Evolutionary conservation across 2,113 vertebrate genomes (phyloP), one percentile per base, ranked within the genome.

Genomic region (Cyprinus carpio): DNA sequence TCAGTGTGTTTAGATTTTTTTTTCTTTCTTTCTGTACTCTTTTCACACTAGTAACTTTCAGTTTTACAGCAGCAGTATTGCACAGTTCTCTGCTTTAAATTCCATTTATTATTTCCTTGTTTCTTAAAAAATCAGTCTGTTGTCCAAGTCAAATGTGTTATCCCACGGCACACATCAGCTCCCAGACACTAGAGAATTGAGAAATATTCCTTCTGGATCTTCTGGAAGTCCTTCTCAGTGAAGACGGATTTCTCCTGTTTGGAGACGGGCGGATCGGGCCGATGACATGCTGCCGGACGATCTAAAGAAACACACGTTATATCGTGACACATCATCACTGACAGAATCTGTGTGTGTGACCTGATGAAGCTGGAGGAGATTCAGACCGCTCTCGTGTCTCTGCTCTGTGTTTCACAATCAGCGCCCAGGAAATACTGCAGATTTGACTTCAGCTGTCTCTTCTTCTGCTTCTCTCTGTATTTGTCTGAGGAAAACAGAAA

Each of bases 151-250:
- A 11, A n/a, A 60, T 1, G n/a, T n/a, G n/a, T n/a, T n/a, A n/a
- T 60, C 58, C 58, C 18, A 23, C 18, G 20, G 56, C 20, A 62
- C n/a, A 11, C 51, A 54, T 54, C 10, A 0, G 58, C 11, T n/a
- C 34, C 4, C 60, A 27, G 60, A 27, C 15, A 0, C 27, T 1
- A 87, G 31, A 64, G 85, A 0, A 65, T 84, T 2, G 87, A 85
- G 89, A 95, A 95, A 86, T 94, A 95, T 80, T 95, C 94, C 86
- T 91, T 88, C 90, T 95, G 94, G 89, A 95, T 95, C 89, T 92
- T 89, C 90, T 93, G 87, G 85, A 95, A 95, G 87, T 95, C 92
- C 1, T 94, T 86, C 86, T 95, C 95, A 0, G 93, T 93, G 90
- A 95, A 95, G 78, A 94, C 10, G 2, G 94, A 94, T 77, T 84